Evolutionary conservation across 2,888 invertebrate species (phyloP), one percentile per base, ranked within the genome.

Genomic region (Malthinus flaveolus): DNA sequence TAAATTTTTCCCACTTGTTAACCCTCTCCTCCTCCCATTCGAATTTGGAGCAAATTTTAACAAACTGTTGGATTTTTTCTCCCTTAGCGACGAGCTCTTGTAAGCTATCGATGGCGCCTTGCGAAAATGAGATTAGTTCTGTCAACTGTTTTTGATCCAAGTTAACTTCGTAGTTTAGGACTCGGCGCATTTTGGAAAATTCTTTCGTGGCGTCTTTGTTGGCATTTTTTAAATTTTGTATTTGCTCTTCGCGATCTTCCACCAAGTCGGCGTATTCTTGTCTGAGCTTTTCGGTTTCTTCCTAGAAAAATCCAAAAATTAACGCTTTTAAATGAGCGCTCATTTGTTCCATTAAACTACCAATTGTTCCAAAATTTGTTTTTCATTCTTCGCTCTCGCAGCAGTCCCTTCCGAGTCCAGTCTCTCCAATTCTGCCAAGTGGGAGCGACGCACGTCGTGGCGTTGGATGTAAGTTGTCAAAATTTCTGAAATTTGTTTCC

Each of bases 11-110:
- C 49, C 58, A 82, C 1, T 81, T 81, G 42, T 81, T 61, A 11
- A 82, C 75, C 67, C 81, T 82, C 72, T 85, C 84, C 9, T 79
- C 75, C 61, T 80, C 80, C 0, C 83, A 84, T 75, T 85, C 84
- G 66, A 80, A 82, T 71, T 84, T 84, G 34, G 82, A 74, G 62
- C 85, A 85, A n/a, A 82, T 75, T 15, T 79, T 78, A 15, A 81
- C 79, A 62, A 85, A 68, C 15, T 81, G 79, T 44, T 83, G 68
- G 47, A 85, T 80, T 66, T 80, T 80, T 56, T 82, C 80, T 3
- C 82, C 83, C 69, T 82, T 84, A 53, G 75, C 73, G 32, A 72
- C 68, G 1, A 81, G 76, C 2, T 68, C 67, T 62, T 79, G 72
- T 1, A 85, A 68, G 77, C 80, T 77, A 60, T 78, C 77, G 1